phyloP scores from a whole-genome alignment of 2,797 vertebrate genomes.

The Myotis pilosus region DNA sequence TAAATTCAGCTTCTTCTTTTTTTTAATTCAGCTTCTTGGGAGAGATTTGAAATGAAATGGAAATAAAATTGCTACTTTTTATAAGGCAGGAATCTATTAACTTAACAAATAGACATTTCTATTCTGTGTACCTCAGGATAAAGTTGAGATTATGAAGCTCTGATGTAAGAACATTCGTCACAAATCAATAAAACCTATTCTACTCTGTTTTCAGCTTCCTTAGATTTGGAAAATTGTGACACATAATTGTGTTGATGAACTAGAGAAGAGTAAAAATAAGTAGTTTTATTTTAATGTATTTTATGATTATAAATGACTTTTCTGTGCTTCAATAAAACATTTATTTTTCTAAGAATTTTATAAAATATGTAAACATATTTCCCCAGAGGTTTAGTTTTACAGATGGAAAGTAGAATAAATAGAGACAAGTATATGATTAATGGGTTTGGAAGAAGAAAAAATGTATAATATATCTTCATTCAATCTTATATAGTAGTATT shows the following conservation, averaged over 20 bases:
- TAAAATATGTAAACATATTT: conserved; percentile 3
- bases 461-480: background rate
- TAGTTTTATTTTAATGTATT: conserved; percentile 11
- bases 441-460: background rate
- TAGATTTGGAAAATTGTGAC: background rate
- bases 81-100: conserved; percentile 27
- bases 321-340: background rate
- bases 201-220: background rate
- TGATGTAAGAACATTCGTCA: conserved; percentile 11
- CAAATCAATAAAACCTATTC: conserved; percentile 53
- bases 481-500: background rate
- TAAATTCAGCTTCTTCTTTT: conserved; percentile 28
- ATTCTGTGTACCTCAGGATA: background rate
- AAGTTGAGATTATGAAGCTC: conserved; percentile 40
- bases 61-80: conserved; percentile 43
- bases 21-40: conserved; percentile 22
- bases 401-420: conserved; percentile 1
- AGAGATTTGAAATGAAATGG: conserved; percentile 26
- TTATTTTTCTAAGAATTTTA: conserved; percentile 26
- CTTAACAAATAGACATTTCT: conserved; percentile 3
- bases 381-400: background rate
- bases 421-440: background rate
- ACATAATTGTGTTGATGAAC: background rate
- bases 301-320: background rate
- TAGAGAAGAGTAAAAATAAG: background rate